phyloP scores from a whole-genome alignment of 2,113 vertebrate species.

The Peromyscus californicus region DNA sequence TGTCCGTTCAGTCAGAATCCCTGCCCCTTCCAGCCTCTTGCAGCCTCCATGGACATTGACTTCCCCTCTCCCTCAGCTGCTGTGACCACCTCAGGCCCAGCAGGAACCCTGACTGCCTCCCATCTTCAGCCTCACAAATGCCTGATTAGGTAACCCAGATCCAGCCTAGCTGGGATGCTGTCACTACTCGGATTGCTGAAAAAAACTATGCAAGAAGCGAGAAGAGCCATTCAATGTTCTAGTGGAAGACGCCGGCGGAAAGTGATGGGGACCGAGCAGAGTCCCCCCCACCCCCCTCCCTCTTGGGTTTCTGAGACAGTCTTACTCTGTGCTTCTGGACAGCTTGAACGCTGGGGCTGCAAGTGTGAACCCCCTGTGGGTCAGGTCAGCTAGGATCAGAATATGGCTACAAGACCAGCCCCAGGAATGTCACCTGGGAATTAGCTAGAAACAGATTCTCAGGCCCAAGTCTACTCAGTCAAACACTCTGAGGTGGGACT shows the following conservation, averaged over 20 bases:
- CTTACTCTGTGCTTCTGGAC: background rate
- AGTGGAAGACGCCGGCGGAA: background rate
- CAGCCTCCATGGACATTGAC: background rate
- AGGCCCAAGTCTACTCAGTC: background rate
- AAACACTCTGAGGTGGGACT: background rate
- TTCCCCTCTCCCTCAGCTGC: background rate
- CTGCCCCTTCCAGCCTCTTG: background rate
- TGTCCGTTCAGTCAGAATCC: background rate
- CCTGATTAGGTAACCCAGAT: background rate
- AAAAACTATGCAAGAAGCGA: background rate
- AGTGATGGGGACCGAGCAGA: too few species aligned
- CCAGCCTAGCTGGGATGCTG: background rate
- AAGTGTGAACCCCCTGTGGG: background rate
- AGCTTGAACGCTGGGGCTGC: background rate
- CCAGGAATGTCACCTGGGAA: background rate
- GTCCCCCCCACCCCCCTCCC: too few species aligned
- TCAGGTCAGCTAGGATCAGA: background rate
- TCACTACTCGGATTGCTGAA: background rate
- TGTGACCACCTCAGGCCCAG: background rate
- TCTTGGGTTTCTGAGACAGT: background rate
- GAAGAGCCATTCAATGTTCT: background rate
- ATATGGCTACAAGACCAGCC: background rate
- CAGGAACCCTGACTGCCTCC: too few species aligned
- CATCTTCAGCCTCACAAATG: background rate
- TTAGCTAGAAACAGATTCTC: background rate